Base-by-base conservation (phyloP, 1,140 invertebrate species). In the Drosophila mayri region DNA sequence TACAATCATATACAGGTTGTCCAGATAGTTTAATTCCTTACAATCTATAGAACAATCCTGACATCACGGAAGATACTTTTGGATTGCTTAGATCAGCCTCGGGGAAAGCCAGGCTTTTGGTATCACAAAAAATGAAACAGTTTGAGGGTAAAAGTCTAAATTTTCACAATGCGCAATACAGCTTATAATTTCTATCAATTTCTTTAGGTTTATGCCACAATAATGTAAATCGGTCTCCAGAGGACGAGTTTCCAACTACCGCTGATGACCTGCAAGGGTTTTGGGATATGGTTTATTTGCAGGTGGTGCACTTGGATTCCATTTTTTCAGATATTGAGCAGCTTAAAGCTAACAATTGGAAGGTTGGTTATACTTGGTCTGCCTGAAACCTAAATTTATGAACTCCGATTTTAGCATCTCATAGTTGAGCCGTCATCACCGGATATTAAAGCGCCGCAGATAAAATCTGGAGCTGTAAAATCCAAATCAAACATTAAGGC, bases 251-350 rank as follows among this genome's bases (percentile, higher is more conserved):
- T 92, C 96, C 96, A 40, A 98, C 98, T 4, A 98, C 97, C 6
- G 94, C 71, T 2, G 96, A 97, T 81, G 98, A 99, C 93, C 94
- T 99, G 59, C 97, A 97, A 81, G 98, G 98, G 18, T 99, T 99
- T 93, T 99, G 98, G 98, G 98, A 99, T 93, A 98, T 99, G 97
- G 97, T 99, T 9, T 95, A 96, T 92, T 94, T 99, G 47, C 98
- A 99, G 93, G 95, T 98, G 9, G 95, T 96, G 37, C 96, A 97
- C 93, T 94, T 98, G 18, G 82, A 98, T 90, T 94, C 95, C 9
- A 93, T 97, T 63, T 98, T 97, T 92, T 93, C 95, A 9, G 96
- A 97, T 65, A 95, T 99, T 46, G 95, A 96, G 25, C 85, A 90
- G 18, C 93, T 97, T 22, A 95, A 94, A 86, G 93, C 93, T 25